Base-by-base conservation (phyloP, 2,888 invertebrate species). In the Drosophila stalkeri region DNA sequence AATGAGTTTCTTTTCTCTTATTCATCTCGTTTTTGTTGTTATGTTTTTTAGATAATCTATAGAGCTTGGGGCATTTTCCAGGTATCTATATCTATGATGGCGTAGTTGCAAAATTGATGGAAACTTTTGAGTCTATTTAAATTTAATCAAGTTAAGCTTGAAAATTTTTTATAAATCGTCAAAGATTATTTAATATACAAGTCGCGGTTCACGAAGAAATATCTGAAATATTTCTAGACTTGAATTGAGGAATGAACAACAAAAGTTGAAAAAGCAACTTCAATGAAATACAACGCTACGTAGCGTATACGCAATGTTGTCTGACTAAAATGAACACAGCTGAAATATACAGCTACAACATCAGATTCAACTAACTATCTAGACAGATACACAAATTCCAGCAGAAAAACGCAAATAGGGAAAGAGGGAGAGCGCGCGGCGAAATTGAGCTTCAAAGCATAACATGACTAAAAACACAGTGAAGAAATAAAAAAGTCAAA, bases 271-370 rank as follows among this genome's bases (percentile, higher is more conserved):
- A 31, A 8, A 16, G 47, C 16, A 47, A 9, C 47, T 14, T 8
- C 8, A 49, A 49, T 11, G 2, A 5, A n/a, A 18, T 9, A 12
- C 18, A n/a, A 3, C 1, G 6, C 31, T 1, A 44, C 41, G 20
- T 4, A 23, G 80, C 86, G 86, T 83, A 80, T 85, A 83, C 86
- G 86, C 77, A 83, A 85, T 77, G 80, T 72, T 67, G 71, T n/a
- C n/a, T 31, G 31, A 49, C n/a, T 51, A n/a, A n/a, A n/a, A 47
- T 11, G 37, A 37, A 14, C 3, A 5, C 3, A 5, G 14, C 12
- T 14, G 5, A n/a, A n/a, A n/a, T 37, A 16, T 14, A 37, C 47
- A n/a, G 52, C 49, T 39, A 64, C 56, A 41, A 44, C 54, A 33
- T 54, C 52, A 37, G 27, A 41, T 16, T 39, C 51, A 35, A 23